Evolutionary conservation across 2,113 vertebrate genomes (phyloP).

Genomic region (Scophthalmus maximus): DNA sequence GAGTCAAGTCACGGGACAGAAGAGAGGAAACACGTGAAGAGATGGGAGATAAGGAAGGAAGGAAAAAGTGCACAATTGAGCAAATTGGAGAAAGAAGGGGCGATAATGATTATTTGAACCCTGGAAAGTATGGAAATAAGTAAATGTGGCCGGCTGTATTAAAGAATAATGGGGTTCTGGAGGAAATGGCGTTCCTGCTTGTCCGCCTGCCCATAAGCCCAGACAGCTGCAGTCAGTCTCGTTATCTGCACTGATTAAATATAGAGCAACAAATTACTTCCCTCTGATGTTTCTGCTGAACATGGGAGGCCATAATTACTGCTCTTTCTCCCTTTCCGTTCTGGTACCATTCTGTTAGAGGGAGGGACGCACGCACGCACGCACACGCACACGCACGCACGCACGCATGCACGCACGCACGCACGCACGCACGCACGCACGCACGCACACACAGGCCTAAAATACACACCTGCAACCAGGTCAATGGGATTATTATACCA

Average conservation of each 20-base stretch:
- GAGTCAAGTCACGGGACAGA: slow-evolving; percentile 26
- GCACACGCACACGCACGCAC: slow-evolving; percentile 30
- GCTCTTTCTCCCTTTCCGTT: slow-evolving; percentile 64
- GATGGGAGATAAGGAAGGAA: slow-evolving; percentile 11
- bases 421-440: slow-evolving; percentile 16
- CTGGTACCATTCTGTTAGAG: slow-evolving; percentile 59
- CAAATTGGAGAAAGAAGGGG: slow-evolving; percentile 35
- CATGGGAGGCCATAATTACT: slow-evolving; percentile 78
- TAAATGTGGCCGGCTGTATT: slow-evolving; percentile 48
- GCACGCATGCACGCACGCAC: slow-evolving; percentile 10
- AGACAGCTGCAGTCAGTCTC: slow-evolving; percentile 73
- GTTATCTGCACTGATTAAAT: slow-evolving; percentile 81
- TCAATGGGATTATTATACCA: slow-evolving; percentile 57
- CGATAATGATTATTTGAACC: slow-evolving; percentile 63
- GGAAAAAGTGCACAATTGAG: slow-evolving; percentile 17
- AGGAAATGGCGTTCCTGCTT: slow-evolving; percentile 75
- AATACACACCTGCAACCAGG: slow-evolving; percentile 43
- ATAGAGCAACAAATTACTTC: slow-evolving; percentile 82
- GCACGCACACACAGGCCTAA: slow-evolving; percentile 12
- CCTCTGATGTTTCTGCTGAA: slow-evolving; percentile 78
- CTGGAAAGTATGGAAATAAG: slow-evolving; percentile 65
- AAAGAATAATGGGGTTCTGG: slow-evolving; percentile 71
- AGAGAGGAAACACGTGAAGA: slow-evolving; percentile 18
- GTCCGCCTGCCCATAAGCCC: slow-evolving; percentile 66
- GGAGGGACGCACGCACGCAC: slow-evolving; percentile 17